Percentiles rank a stretch among this genome's conserved stretches.
phyloP scores from a whole-genome alignment of 2,797 vertebrate genomes.

The Tapera naevia region DNA sequence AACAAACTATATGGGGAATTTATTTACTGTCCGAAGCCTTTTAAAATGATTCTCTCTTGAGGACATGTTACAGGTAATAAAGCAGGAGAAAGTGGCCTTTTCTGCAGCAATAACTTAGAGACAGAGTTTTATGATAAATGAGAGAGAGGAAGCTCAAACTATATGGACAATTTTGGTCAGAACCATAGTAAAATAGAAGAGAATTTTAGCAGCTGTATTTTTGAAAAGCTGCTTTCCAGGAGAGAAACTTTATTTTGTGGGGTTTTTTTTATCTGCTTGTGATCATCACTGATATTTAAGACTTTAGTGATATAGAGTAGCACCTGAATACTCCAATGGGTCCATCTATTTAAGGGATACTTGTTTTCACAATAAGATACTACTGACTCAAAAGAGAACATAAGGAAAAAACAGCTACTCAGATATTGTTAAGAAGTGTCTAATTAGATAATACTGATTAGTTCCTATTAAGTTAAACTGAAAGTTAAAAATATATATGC shows the following conservation, averaged over 20 bases:
- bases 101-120: not conserved
- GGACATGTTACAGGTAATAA: not conserved
- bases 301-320: not conserved
- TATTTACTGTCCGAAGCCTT: not conserved
- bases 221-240: not conserved
- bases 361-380: not conserved
- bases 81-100: not conserved
- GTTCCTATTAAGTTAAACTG: not conserved
- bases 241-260: not conserved
- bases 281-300: not conserved
- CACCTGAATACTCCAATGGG: not conserved
- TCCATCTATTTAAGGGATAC: not conserved
- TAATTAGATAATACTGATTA: not conserved
- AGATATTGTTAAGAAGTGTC: not conserved
- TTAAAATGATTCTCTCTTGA: not conserved
- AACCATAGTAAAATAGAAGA: not conserved
- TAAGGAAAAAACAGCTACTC: not conserved
- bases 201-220: not conserved
- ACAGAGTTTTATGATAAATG: not conserved
- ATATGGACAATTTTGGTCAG: not conserved
- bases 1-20: not conserved
- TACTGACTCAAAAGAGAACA: not conserved
- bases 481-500: not conserved
- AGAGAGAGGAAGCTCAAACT: not conserved
- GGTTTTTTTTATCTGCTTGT: not conserved